Evolutionary conservation across 2,113 vertebrate genomes (phyloP), one percentile per base, ranked within the genome.

Genomic region (Peucedramus taeniatus): DNA sequence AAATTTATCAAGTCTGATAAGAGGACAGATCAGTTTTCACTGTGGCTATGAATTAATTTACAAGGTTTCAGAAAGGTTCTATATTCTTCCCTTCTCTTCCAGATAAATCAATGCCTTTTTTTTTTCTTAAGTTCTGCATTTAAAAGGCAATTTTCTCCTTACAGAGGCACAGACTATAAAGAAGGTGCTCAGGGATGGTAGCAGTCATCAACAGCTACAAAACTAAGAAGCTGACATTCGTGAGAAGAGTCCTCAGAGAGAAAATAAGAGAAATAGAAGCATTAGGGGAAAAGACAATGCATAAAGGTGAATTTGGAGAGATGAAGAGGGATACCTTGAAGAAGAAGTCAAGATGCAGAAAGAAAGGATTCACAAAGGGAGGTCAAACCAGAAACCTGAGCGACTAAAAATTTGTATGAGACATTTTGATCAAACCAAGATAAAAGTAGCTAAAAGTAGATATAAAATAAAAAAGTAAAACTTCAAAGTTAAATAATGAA

Each of bases 11-110:
- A 69, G 61, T 24, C 51, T 88, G 44, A 84, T 91, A 79, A 89
- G 69, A 94, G 71, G 45, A 30, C 72, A 90, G 65, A 45, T 87
- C 72, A 87, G 59, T 93, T 95, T 90, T 94, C 66, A 74, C 30
- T 72, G 83, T 93, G 80, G 39, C 56, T 84, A 70, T 89, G 82
- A 89, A 89, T 84, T 91, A 54, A 74, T 81, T 94, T 77, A 95
- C n/a, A 3, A 72, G 75, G 40, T 89, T 92, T 81, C n/a, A 86
- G 26, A 68, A 83, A 68, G 49, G 61, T n/a, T 69, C 23, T 79
- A 23, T 47, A 90, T 68, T 82, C 26, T 86, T 70, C 56, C 49
- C 14, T 72, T 91, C 61, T 47, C 22, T 91, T 54, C 28, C 20
- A 56, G 37, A 91, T 91, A 90, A 79, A 80, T 21, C 1, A 27